Evolutionary conservation across 2,888 invertebrate genomes (phyloP).

Genomic region (Stenolophus ochropezus): DNA sequence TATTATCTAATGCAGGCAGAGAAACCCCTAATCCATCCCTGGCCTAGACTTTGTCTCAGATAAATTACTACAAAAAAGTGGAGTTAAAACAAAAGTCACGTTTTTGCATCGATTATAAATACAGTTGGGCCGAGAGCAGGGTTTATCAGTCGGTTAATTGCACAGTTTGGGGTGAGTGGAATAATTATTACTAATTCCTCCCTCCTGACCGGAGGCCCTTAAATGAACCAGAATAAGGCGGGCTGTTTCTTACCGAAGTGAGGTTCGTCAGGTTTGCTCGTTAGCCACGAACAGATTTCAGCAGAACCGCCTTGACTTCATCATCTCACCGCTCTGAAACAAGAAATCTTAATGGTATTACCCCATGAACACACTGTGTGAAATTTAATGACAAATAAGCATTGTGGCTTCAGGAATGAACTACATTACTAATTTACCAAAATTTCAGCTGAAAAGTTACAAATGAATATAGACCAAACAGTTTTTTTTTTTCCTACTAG

Average conservation of each 20-base stretch:
- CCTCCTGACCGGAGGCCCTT: constrained; percentile 26
- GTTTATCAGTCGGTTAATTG: constrained; percentile 32
- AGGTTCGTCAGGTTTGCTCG: constrained; percentile 8
- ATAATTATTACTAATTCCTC: constrained; percentile 32
- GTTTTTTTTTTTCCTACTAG: too few species aligned
- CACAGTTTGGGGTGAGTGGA: constrained; percentile 18
- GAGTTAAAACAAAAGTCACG: constrained; percentile 31
- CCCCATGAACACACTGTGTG: neutral
- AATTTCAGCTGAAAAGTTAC: too few species aligned
- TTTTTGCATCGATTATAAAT: constrained; percentile 39
- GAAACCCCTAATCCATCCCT: neutral
- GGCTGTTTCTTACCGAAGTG: constrained; percentile 21
- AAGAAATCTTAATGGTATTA: neutral
- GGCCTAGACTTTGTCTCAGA: constrained; percentile 2
- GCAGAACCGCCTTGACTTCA: neutral
- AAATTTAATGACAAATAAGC: neutral
- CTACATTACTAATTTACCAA: too few species aligned
- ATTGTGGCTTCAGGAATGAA: too few species aligned
- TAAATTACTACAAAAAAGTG: constrained; percentile 8
- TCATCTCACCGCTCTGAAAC: neutral
- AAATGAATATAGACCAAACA: too few species aligned
- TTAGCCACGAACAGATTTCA: constrained; percentile 6
- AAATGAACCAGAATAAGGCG: constrained; percentile 27
- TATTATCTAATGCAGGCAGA: neutral
- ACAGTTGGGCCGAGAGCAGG: constrained; percentile 23